Conservation (phyloP, 2,113 vertebrate genomes). For the Protobothrops flavoviridis region DNA sequence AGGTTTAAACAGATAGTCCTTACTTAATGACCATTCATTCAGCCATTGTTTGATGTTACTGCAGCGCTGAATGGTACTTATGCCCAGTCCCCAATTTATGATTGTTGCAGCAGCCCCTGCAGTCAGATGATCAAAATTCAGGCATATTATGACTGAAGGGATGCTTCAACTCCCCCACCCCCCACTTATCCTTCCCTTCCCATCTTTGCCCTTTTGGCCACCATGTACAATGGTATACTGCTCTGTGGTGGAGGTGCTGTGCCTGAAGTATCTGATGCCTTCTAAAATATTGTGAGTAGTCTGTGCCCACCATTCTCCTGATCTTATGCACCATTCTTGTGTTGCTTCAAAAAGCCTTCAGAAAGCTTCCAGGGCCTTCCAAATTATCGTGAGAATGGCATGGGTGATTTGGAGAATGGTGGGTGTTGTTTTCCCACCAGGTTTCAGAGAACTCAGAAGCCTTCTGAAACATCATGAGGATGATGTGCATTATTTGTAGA, state of each 20-base stretch:
- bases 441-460: neutral
- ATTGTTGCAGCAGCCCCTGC: neutral
- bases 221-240: neutral
- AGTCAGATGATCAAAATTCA: neutral
- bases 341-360: neutral
- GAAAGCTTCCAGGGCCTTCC: neutral
- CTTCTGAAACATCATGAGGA: neutral
- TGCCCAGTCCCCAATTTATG: neutral
- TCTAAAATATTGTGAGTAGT: neutral
- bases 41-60: neutral
- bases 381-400: neutral
- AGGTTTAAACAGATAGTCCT: neutral
- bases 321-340: neutral
- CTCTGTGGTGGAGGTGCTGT: neutral
- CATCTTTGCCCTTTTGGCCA: neutral
- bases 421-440: neutral
- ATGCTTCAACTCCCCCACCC: neutral
- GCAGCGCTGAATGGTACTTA: neutral
- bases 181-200: neutral
- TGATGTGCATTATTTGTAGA: neutral
- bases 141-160: neutral
- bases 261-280: neutral
- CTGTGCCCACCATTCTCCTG: neutral
- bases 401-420: neutral
- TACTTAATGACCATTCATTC: neutral